phyloP scores from a whole-genome alignment of 2,797 vertebrate genomes.

The Molothrus aeneus region DNA sequence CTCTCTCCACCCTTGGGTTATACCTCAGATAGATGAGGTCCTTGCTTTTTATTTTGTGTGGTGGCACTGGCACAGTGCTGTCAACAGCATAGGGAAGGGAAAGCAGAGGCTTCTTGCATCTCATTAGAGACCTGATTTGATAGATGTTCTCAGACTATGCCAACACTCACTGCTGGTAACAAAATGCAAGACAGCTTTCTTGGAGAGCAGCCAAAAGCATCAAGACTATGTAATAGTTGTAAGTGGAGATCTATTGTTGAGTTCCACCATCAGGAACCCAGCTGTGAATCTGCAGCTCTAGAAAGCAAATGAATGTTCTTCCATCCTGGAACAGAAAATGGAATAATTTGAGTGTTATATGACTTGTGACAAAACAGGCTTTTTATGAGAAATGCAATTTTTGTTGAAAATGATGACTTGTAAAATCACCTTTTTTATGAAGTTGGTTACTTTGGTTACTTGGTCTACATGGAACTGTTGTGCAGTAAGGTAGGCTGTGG shows the following conservation, averaged over 20 bases:
- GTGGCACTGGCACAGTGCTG: neutral
- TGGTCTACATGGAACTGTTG: neutral
- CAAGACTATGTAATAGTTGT: neutral
- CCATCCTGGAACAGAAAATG: neutral
- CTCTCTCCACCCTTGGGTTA: neutral
- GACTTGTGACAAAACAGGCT: neutral
- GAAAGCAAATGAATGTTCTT: neutral
- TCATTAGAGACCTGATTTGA: neutral
- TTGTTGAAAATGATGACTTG: neutral
- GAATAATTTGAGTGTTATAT: neutral
- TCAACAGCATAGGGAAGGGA: neutral
- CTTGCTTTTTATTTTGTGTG: neutral
- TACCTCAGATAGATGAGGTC: neutral
- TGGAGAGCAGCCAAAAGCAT: neutral
- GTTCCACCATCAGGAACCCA: neutral
- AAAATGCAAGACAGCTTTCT: neutral
- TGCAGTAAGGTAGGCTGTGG: neutral
- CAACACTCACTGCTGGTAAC: neutral
- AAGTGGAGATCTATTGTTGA: neutral
- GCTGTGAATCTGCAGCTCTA: neutral
- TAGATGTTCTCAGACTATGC: neutral
- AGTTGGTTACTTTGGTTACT: neutral
- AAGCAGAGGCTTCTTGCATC: neutral
- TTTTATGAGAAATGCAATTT: neutral
- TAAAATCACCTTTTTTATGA: neutral